phyloP scores from a whole-genome alignment of 2,797 vertebrate species.

The Telmatherina bonti region DNA sequence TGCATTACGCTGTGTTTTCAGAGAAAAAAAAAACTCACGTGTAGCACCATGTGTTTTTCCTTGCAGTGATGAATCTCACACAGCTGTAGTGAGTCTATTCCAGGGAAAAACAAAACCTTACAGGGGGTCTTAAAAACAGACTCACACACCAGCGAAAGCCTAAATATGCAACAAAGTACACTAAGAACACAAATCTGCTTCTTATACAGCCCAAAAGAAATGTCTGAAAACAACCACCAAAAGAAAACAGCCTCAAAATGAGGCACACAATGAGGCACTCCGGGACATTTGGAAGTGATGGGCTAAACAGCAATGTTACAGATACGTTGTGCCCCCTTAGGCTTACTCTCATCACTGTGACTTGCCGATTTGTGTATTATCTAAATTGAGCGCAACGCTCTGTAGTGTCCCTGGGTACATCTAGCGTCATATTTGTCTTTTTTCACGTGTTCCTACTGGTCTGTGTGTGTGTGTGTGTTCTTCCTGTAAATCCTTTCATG shows the following conservation, averaged over 20 bases:
- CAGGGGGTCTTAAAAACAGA: background rate
- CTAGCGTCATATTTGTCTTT: slow-evolving; percentile 4
- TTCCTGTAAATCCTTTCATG: background rate
- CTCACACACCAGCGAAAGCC: background rate
- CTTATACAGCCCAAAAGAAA: background rate
- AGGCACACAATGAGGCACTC: background rate
- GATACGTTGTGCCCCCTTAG: slow-evolving; percentile 4
- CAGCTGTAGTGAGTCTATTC: slow-evolving; percentile 2
- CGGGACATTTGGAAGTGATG: slow-evolving; percentile 3
- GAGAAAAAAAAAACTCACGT: slow-evolving; percentile 34
- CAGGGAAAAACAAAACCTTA: slow-evolving; percentile 5
- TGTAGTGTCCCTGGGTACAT: background rate
- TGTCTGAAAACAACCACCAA: background rate
- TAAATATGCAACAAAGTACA: background rate
- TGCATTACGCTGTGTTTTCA: slow-evolving; percentile 5
- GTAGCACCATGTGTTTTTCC: slow-evolving; percentile 30
- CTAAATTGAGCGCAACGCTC: slow-evolving; percentile 10
- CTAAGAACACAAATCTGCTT: background rate
- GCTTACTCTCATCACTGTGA: slow-evolving; percentile 4
- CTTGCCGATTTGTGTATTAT: slow-evolving; percentile 3
- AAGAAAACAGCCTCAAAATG: background rate
- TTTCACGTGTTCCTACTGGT: slow-evolving; percentile 4
- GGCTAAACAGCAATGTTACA: background rate
- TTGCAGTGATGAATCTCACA: slow-evolving; percentile 25
- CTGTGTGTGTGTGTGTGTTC: background rate